These are phyloP conservation scores for Puffinus mauretanicus DNA, from an alignment of 2,113 vertebrate species.

Conservation along the genomic window DNA sequence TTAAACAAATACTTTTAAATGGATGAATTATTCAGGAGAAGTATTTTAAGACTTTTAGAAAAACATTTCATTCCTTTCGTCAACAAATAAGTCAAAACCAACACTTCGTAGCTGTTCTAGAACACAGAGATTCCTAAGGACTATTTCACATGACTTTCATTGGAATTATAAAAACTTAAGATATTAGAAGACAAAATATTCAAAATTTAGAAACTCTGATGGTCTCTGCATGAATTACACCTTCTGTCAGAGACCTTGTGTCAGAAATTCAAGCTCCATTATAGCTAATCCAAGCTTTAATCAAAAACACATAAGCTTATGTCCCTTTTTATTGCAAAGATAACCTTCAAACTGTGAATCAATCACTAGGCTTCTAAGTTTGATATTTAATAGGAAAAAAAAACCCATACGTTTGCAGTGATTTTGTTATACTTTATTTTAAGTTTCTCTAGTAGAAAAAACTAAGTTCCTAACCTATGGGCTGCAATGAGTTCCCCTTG, in stretches of 20 bases:
- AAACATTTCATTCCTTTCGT: neutral
- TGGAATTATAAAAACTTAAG: neutral
- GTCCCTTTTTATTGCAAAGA: neutral
- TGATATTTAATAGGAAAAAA: neutral
- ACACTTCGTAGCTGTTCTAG: neutral
- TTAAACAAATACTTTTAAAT: neutral
- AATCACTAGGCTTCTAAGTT: neutral
- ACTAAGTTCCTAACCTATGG: neutral
- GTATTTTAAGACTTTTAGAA: neutral
- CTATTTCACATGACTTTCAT: neutral
- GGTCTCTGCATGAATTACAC: neutral
- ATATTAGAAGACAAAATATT: neutral
- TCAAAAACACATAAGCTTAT: neutral
- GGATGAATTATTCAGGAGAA: neutral
- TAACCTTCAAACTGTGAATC: neutral
- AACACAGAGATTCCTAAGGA: neutral
- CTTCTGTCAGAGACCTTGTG: neutral
- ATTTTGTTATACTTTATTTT: neutral
- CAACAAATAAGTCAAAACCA: neutral
- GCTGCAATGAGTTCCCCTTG: neutral
- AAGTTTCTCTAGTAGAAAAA: neutral
- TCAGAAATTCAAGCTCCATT: neutral
- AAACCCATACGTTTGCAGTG: fast-evolving
- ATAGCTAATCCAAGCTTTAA: neutral
- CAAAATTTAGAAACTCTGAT: neutral